Evolutionary conservation across 2,113 vertebrate species (phyloP), one percentile per base, ranked within the genome.

Genomic region (Nycticorax nycticorax): DNA sequence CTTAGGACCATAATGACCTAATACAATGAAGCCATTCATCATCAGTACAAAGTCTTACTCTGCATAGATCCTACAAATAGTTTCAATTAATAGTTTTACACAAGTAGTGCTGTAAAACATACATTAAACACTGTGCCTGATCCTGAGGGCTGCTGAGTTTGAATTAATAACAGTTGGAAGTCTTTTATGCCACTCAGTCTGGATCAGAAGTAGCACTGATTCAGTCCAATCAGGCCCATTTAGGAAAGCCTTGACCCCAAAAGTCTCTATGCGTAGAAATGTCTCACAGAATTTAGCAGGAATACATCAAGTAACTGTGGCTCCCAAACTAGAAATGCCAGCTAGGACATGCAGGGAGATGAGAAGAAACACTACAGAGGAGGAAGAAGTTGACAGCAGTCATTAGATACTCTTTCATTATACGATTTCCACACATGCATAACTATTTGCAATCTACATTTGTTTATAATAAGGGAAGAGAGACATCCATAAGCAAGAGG

Each of bases 11-110:
- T 96, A 97, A 94, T 87, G 89, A 94, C 64, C n/a, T 73, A 57
- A 47, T 86, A 94, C 83, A 85, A 81, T 74, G 79, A 83, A 92
- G 81, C n/a, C 66, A 96, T 97, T 95, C 80, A 92, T 96, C 92
- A 96, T 85, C 67, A 82, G 59, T 60, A 80, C 26, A 19, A 79
- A 80, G 12, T 66, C 32, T 95, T 75, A 43, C 21, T 68, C 53
- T 88, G 78, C 50, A 60, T 1, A 79, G 83, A 74, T 39, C 75
- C 73, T 82, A 88, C 88, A 97, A 91, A 92, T 79, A 95, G 63
- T 90, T 95, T 85, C 84, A 95, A 76, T 95, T 92, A 96, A 88
- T 28, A 79, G 62, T 53, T 95, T 94, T 79, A 69, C 57, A 74
- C 6, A 73, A 93, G 78, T 59, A 68, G 55, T 78, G n/a, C 77